Evolutionary conservation across 2,797 vertebrate species (phyloP).

Genomic region (Catamblyrhynchus diadema): DNA sequence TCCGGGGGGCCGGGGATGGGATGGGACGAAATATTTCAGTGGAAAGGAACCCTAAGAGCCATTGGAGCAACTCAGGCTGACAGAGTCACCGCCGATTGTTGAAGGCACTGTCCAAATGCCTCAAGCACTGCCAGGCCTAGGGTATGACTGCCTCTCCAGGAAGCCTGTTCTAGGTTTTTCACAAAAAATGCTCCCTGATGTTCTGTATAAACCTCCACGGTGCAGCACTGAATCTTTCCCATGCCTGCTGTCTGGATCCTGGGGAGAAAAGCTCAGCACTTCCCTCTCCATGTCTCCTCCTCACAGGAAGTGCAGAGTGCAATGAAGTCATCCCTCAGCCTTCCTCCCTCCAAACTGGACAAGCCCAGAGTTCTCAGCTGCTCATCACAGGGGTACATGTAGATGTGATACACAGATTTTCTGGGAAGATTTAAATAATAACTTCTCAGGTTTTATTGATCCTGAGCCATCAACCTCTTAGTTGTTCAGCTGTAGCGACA

Average conservation of each 20-base stretch:
- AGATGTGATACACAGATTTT: neutral
- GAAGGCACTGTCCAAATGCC: neutral
- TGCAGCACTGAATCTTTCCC: neutral
- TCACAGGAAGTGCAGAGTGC: neutral
- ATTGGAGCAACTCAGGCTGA: neutral
- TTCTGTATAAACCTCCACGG: neutral
- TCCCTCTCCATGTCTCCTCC: neutral
- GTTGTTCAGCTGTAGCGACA: neutral
- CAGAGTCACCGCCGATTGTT: rapidly evolving
- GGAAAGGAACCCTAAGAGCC: neutral
- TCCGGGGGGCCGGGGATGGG: neutral
- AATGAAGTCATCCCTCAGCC: neutral
- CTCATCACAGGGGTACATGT: rapidly evolving
- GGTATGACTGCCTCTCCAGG: neutral
- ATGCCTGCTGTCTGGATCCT: rapidly evolving
- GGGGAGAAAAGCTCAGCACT: neutral
- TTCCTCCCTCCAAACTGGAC: neutral
- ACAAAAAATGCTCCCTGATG: neutral
- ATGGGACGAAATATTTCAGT: rapidly evolving
- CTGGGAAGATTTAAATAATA: neutral
- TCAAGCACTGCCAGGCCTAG: too few relatives aligned
- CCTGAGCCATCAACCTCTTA: neutral
- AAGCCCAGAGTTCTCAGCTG: neutral
- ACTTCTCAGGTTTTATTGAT: neutral
- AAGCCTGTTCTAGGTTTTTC: neutral